phyloP scores from a whole-genome alignment of 2,113 vertebrate species.

The Pogona vitticeps region DNA sequence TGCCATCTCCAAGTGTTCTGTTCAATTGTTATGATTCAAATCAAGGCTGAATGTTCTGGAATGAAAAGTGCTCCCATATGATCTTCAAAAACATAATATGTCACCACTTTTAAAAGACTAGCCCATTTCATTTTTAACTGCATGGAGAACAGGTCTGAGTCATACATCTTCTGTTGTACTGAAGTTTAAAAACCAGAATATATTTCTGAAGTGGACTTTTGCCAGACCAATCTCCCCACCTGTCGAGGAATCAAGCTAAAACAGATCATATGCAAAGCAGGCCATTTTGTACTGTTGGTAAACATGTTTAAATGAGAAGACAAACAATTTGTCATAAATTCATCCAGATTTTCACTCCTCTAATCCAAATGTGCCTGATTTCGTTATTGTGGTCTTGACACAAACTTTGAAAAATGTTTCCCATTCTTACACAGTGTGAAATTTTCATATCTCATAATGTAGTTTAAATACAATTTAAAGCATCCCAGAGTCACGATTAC shows the following conservation, averaged over 20 bases:
- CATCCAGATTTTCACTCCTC: neutral
- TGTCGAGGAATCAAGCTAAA: fast-evolving
- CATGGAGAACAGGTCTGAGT: neutral
- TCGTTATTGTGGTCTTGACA: neutral
- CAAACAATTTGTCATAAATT: neutral
- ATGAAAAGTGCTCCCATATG: neutral
- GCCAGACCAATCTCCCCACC: fast-evolving
- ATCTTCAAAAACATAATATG: slow-evolving; percentile 19
- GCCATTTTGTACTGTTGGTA: neutral
- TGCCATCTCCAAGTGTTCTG: neutral
- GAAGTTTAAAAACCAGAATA: neutral
- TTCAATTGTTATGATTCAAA: neutral
- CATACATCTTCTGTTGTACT: neutral
- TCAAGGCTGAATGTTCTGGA: neutral
- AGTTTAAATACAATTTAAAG: slow-evolving; percentile 52
- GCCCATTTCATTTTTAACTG: neutral
- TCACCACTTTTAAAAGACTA: slow-evolving; percentile 12
- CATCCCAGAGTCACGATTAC: slow-evolving; percentile 58
- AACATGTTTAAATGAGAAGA: neutral
- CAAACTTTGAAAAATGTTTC: slow-evolving; percentile 4
- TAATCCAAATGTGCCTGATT: neutral
- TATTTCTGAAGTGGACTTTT: neutral
- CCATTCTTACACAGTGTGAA: slow-evolving; percentile 17
- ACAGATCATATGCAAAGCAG: fast-evolving
- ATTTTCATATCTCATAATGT: slow-evolving; percentile 60